Percentiles rank a stretch among this genome's conserved stretches.
Evolutionary conservation across 2,113 vertebrate genomes (phyloP).

Genomic region (Aptenodytes forsteri): DNA sequence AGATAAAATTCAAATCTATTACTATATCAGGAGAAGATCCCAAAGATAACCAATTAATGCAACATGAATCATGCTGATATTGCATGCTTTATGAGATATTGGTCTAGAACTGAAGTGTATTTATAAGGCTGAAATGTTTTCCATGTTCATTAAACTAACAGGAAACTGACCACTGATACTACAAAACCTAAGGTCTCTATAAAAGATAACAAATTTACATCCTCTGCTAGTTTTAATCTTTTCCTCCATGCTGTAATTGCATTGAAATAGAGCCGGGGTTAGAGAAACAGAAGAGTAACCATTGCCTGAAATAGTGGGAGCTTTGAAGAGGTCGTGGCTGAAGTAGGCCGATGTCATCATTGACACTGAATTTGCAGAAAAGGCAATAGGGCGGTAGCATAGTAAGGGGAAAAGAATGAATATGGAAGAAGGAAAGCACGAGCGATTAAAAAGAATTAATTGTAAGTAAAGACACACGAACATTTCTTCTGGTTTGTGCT

Average conservation of each 20-base stretch:
- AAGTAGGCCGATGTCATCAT: background rate
- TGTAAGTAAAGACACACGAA: background rate
- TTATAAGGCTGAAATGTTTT: background rate
- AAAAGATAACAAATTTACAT: background rate
- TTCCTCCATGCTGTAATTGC: background rate
- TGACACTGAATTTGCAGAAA: background rate
- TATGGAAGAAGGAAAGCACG: background rate
- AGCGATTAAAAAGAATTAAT: background rate
- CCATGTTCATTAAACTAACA: background rate
- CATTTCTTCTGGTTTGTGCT: background rate
- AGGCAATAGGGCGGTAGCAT: background rate
- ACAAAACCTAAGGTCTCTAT: background rate
- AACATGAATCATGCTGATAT: background rate
- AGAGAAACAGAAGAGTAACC: background rate
- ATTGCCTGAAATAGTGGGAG: background rate
- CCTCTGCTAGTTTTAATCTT: background rate
- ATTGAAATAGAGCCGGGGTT: background rate
- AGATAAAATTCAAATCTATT: background rate
- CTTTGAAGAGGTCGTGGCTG: background rate
- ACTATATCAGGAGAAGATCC: background rate
- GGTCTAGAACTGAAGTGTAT: background rate
- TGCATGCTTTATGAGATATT: background rate
- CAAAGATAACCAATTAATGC: background rate
- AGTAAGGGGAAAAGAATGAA: background rate
- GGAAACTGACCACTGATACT: background rate